Conservation (phyloP, 2,113 vertebrate genomes). For the Oreochromis tanganicae region DNA sequence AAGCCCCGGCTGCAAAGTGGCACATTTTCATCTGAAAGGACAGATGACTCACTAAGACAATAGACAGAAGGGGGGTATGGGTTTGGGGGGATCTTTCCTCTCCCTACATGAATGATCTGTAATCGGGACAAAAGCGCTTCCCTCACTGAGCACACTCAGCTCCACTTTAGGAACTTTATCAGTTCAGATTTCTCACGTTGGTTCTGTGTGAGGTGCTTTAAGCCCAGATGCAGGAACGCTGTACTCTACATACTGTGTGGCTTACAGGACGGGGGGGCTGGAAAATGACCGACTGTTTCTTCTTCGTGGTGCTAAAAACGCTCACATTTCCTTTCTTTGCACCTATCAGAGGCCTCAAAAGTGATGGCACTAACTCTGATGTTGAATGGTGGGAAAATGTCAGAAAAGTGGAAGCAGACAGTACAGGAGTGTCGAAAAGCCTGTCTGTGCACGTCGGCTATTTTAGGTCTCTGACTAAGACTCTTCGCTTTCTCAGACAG, state of each 20-base stretch:
- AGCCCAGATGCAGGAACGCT: neutral
- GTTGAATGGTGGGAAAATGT: neutral
- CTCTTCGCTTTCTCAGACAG: neutral
- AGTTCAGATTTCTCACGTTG: constrained; percentile 6
- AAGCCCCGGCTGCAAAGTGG: constrained; percentile 45
- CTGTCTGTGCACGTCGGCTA: constrained; percentile 1
- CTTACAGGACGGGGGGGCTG: neutral
- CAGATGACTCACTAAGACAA: constrained; percentile 57
- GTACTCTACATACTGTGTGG: neutral
- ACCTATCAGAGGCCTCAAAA: constrained; percentile 49
- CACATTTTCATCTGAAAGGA: constrained; percentile 68
- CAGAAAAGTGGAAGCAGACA: neutral
- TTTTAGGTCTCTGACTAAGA: neutral
- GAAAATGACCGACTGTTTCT: neutral
- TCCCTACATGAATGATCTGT: constrained; percentile 51
- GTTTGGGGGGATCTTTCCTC: neutral
- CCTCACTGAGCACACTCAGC: constrained; percentile 22
- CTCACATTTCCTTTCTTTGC: constrained; percentile 58
- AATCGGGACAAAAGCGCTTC: constrained; percentile 60
- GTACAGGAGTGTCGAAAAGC: neutral
- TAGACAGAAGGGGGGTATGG: constrained; percentile 52
- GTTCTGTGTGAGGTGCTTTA: neutral
- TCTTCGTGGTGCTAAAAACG: constrained; percentile 43
- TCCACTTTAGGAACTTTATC: constrained; percentile 6
- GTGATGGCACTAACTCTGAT: neutral